A percentile compares a stretch with the other conserved stretches of the same genome.
Conservation (phyloP, 2,888 invertebrate species). For the Orthosia incerta region DNA sequence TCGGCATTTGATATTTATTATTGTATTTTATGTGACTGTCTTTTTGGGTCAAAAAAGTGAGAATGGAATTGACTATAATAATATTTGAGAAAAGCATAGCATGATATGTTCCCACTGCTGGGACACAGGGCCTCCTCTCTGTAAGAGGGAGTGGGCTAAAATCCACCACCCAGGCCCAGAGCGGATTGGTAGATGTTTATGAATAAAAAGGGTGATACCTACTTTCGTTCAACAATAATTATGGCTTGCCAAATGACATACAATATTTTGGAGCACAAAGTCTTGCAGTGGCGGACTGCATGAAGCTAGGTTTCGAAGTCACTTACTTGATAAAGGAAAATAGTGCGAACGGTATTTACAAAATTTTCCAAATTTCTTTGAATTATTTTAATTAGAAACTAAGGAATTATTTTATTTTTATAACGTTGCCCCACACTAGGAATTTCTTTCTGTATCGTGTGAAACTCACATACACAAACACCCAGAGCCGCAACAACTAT, state of each 20-base stretch:
- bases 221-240: background rate
- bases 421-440: too few species aligned
- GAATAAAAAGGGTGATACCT: background rate
- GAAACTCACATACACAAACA: too few species aligned
- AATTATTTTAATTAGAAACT: background rate
- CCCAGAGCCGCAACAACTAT: too few species aligned
- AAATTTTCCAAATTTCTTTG: background rate
- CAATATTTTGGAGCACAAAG: background rate
- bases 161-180: too few species aligned
- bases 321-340: conserved; percentile 12
- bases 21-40: background rate
- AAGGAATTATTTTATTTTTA: too few species aligned
- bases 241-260: background rate
- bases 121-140: too few species aligned
- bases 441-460: too few species aligned
- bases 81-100: too few species aligned
- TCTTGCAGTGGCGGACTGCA: too few species aligned
- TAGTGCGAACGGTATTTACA: background rate
- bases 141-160: too few species aligned
- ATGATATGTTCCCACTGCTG: too few species aligned
- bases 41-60: background rate
- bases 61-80: background rate
- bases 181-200: too few species aligned
- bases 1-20: background rate
- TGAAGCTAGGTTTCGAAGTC: background rate